phyloP scores from a whole-genome alignment of 2,113 vertebrate genomes.

The Ageneiosus marmoratus region DNA sequence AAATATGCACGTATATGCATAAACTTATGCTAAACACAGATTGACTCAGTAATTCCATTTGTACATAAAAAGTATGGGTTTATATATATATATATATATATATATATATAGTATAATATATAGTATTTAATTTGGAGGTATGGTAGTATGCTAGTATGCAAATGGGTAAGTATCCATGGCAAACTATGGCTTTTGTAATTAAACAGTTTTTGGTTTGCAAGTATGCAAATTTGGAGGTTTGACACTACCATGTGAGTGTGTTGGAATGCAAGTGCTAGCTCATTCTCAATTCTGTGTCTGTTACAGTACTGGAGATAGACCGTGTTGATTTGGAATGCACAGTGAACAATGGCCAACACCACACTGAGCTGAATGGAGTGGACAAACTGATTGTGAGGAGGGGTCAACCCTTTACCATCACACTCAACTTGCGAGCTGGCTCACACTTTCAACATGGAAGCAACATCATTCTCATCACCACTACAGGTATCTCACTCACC shows the following conservation, averaged over 20 bases:
- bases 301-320: conserved; percentile 76
- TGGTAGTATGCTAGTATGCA: neutral
- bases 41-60: too few relatives aligned
- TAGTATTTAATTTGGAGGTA: neutral
- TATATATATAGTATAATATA: too few relatives aligned
- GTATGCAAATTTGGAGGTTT: neutral
- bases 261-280: neutral
- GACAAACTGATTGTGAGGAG: conserved; percentile 77
- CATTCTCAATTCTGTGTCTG: neutral
- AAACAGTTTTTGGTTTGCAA: neutral
- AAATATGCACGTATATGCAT: too few relatives aligned
- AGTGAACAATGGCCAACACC: conserved; percentile 76
- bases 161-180: neutral
- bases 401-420: conserved; percentile 80
- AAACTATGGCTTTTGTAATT: neutral
- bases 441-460: conserved; percentile 63
- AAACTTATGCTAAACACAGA: too few relatives aligned
- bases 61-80: too few relatives aligned
- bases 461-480: conserved; percentile 66
- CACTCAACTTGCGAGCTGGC: conserved; percentile 70
- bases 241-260: neutral
- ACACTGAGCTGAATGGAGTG: conserved; percentile 65
- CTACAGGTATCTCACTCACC: conserved; percentile 71
- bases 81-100: too few relatives aligned
- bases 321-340: conserved; percentile 76